Evolutionary conservation across 2,888 invertebrate genomes (phyloP), one percentile per base, ranked within the genome.

Genomic region (Byasa hedistus): DNA sequence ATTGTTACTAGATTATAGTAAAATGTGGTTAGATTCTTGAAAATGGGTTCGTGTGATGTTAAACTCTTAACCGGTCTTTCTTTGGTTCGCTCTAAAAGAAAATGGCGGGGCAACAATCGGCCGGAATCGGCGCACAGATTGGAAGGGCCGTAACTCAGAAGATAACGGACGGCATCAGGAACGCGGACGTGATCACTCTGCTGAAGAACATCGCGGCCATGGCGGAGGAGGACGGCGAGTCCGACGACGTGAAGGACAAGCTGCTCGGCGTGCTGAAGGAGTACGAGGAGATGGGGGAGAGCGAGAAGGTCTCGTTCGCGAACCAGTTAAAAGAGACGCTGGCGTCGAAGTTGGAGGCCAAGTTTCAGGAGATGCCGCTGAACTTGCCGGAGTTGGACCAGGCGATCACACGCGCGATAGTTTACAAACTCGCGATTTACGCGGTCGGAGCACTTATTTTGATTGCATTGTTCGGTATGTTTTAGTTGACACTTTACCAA

Each of bases 281-380:
- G 64, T 87, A 81, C 48, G 81, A 80, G 7, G 68, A 77, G 0
- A 80, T 90, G 80, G 73, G 74, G 3, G 83, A 85, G 0, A 79
- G 79, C 0, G 90, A 91, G 1, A 88, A 84, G 55, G 75, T 74
- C 0, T 64, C 77, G 7, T 91, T 93, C 48, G 74, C 84, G 0
- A 68, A 71, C 0, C 81, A 89, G 59, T 78, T 93, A 15, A 87
- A 84, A 54, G 82, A 89, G 0, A 79, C 86, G 0, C 62, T 92
- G 0, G 78, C 81, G 0, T 77, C 74, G 15, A 88, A 84, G 64
- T 66, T 92, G 1, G 73, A 80, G 1, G 70, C 71, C 51, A 87
- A 80, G 58, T 36, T 89, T 0, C 71, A 83, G 1, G 85, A 88
- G 4, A 72, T 77, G 0, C 78, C 80, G 15, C 68, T 76, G 0